Evolutionary conservation across 2,113 vertebrate genomes (phyloP).

Genomic region (Colaptes auratus): DNA sequence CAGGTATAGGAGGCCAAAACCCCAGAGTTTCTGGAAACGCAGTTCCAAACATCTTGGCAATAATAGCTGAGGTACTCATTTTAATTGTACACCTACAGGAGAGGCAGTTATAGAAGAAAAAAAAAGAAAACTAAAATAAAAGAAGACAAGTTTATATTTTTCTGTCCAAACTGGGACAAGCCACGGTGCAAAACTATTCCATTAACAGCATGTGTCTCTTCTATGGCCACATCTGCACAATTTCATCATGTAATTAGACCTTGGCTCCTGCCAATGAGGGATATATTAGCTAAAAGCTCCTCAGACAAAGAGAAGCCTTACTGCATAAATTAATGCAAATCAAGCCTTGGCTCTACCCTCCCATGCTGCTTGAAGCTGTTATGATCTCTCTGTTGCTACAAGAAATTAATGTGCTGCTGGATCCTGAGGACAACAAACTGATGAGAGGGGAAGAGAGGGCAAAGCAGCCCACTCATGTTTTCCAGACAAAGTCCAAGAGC

Average conservation of each 20-base stretch:
- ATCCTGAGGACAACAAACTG: background rate
- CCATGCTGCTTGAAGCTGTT: background rate
- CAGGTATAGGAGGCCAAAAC: background rate
- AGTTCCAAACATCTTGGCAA: background rate
- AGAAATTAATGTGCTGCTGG: background rate
- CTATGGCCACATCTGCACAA: slow-evolving; percentile 12
- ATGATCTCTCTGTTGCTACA: background rate
- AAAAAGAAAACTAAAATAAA: no score
- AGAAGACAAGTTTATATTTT: background rate
- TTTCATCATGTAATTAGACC: slow-evolving; percentile 11
- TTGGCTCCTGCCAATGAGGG: background rate
- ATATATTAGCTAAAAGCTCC: background rate
- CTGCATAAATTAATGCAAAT: slow-evolving; percentile 26
- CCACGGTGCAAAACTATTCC: background rate
- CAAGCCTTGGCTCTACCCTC: background rate
- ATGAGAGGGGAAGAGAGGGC: background rate
- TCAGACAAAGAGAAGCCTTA: slow-evolving; percentile 27
- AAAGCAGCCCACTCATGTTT: background rate
- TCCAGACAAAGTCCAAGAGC: background rate
- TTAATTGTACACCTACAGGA: background rate
- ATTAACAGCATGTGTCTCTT: background rate
- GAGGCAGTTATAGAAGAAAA: background rate
- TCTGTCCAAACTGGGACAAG: background rate
- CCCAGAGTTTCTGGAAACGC: background rate
- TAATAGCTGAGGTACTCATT: background rate